Conservation (phyloP, 2,888 invertebrate species). For the Bombylius discolor region DNA sequence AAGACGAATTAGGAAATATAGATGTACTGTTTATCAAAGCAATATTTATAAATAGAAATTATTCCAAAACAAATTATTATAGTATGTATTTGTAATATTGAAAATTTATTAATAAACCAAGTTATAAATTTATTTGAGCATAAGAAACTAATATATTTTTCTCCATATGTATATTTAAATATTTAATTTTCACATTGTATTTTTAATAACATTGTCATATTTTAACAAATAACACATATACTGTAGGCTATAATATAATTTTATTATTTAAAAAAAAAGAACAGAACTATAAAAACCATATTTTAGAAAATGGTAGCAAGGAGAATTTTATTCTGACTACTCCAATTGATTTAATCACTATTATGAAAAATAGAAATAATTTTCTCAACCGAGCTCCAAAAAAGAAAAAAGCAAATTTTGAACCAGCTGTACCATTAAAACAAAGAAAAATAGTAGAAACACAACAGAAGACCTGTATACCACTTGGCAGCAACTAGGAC, state of each 20-base stretch:
- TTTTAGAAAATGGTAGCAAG: no score
- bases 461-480: neutral
- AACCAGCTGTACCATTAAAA: slow-evolving; percentile 1
- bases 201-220: no score
- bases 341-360: neutral
- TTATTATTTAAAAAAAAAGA: no score
- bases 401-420: neutral
- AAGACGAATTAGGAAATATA: no score
- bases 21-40: neutral
- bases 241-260: no score
- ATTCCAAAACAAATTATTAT: neutral
- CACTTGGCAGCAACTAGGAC: neutral
- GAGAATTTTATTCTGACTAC: neutral
- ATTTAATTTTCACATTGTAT: no score
- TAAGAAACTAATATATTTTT: neutral
- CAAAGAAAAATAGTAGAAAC: neutral
- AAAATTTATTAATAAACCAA: neutral
- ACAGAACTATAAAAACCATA: no score
- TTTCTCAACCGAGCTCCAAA: slow-evolving; percentile 5
- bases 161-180: neutral
- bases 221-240: no score
- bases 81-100: neutral
- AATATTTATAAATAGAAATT: neutral
- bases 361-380: slow-evolving; percentile 4
- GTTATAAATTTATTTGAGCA: neutral